These are phyloP conservation scores for Psephotus haematonotus DNA, from an alignment of 2,113 vertebrate genomes.

Conservation along the genomic window DNA sequence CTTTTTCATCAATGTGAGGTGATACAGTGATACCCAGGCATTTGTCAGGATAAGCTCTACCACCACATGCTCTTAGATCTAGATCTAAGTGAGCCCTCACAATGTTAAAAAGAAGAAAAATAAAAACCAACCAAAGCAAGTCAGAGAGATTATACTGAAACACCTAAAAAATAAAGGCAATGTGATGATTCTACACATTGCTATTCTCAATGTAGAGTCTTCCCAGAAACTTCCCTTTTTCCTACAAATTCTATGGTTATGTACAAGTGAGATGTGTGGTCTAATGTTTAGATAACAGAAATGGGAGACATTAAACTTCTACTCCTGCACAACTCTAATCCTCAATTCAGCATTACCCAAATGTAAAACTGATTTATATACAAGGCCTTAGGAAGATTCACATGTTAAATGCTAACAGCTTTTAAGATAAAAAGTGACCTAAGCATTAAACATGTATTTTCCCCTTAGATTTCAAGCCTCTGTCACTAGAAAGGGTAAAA, in stretches of 20 bases:
- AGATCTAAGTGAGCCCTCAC: neutral
- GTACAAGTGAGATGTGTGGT: neutral
- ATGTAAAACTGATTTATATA: neutral
- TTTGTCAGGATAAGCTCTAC: neutral
- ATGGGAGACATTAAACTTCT: neutral
- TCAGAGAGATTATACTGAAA: neutral
- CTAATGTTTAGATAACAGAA: neutral
- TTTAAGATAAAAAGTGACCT: neutral
- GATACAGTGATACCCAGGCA: neutral
- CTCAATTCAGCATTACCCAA: neutral
- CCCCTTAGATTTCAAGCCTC: neutral
- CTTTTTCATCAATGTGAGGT: neutral
- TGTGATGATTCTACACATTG: neutral
- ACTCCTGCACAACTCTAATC: neutral
- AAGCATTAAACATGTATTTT: neutral
- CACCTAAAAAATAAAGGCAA: neutral
- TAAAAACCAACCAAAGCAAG: neutral
- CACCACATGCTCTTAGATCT: neutral
- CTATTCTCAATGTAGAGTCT: neutral
- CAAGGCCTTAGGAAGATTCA: neutral
- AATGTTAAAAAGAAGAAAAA: neutral
- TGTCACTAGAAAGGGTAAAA: neutral
- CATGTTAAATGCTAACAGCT: neutral
- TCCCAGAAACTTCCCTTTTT: neutral
- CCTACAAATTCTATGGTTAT: neutral